Conservation (phyloP, 2,113 vertebrate genomes). For the Nesogale talazaci region DNA sequence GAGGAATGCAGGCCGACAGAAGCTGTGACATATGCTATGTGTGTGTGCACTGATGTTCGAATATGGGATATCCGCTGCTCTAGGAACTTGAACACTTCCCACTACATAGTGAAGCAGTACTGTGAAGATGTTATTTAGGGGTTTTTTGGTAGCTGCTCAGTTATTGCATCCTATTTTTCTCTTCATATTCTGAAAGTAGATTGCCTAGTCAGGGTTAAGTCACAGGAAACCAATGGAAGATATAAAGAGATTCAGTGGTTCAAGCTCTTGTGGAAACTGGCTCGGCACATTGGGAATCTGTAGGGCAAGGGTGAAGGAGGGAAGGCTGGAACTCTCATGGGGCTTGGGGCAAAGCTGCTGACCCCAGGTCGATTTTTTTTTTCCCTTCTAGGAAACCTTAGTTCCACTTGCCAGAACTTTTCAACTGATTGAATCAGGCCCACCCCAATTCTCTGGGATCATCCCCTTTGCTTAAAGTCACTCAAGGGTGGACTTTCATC, state of each 20-base stretch:
- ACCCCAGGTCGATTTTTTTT: background rate
- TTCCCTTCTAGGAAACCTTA: background rate
- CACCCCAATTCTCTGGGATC: background rate
- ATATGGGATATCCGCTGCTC: conserved; percentile 66
- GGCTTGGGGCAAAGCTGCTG: background rate
- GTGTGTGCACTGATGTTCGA: conserved; percentile 72
- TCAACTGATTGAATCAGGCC: background rate
- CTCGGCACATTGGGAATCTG: background rate
- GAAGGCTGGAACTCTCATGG: background rate
- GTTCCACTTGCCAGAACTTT: background rate
- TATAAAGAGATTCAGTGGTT: background rate
- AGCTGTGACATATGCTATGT: conserved; percentile 72
- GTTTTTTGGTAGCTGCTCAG: conserved; percentile 54
- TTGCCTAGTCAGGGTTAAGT: conserved; percentile 1
- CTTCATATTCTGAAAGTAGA: conserved; percentile 37
- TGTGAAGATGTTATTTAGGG: conserved; percentile 60
- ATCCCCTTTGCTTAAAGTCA: conserved; percentile 12
- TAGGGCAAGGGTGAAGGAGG: background rate
- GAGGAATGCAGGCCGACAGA: conserved; percentile 67
- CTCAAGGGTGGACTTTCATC: background rate
- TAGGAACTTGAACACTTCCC: conserved; percentile 61
- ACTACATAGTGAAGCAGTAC: conserved; percentile 54
- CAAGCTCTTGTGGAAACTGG: background rate
- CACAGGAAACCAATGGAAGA: conserved; percentile 2
- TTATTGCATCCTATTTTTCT: background rate